Evolutionary conservation across 2,888 invertebrate genomes (phyloP).

Genomic region (Apamea crenata): DNA sequence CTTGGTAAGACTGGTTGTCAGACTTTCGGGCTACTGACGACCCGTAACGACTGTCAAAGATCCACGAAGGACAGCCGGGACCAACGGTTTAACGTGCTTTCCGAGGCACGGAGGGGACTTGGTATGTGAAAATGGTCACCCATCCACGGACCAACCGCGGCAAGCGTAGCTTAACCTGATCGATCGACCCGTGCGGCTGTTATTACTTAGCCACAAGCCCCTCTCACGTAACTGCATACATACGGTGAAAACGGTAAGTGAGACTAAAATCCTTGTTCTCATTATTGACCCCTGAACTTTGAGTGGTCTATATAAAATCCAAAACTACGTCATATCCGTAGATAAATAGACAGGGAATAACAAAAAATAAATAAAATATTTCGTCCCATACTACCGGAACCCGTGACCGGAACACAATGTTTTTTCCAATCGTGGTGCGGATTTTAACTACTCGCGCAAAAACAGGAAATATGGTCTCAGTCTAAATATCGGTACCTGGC

Average conservation of each 20-base stretch:
- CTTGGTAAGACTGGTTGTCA: no score
- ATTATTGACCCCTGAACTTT: background rate
- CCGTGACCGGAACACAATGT: background rate
- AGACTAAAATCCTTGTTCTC: background rate
- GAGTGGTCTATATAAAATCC: background rate
- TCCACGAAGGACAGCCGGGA: no score
- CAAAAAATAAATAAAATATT: background rate
- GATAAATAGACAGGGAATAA: background rate
- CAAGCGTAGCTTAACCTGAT: no score
- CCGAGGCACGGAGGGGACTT: no score
- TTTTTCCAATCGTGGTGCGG: background rate
- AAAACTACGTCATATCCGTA: background rate
- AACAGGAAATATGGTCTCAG: background rate
- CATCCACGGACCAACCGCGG: no score
- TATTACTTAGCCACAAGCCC: no score
- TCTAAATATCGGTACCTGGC: background rate
- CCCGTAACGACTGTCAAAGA: no score
- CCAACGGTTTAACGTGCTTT: no score
- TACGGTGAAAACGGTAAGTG: background rate
- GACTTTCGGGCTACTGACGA: no score
- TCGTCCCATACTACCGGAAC: background rate
- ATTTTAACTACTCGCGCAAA: background rate
- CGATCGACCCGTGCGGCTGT: no score
- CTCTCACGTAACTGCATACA: no score
- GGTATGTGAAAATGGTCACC: no score